Conservation (phyloP, 23 tunicate species). For the Ciona savignyi region DNA sequence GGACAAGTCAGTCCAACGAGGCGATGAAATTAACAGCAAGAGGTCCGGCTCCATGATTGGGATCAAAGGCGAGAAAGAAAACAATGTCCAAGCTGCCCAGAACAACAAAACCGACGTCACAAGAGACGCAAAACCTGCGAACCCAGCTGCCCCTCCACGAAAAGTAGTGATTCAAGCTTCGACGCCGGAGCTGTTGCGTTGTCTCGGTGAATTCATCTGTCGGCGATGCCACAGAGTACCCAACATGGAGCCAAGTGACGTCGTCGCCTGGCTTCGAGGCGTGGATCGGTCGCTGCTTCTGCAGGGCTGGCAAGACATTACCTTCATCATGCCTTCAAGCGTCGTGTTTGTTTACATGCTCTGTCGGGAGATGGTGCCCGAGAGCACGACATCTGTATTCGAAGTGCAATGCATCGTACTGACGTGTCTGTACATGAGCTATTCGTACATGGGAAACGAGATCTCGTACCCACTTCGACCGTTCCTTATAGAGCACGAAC, state of each 20-base stretch:
- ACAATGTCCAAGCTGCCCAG: neutral
- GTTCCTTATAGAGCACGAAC: slow-evolving; percentile 70
- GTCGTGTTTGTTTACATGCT: slow-evolving; percentile 90
- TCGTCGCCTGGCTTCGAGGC: slow-evolving; percentile 65
- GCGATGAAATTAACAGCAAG: neutral
- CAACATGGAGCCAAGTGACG: slow-evolving; percentile 64
- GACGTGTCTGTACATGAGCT: slow-evolving; percentile 85
- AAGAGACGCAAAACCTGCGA: neutral
- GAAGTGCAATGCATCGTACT: slow-evolving; percentile 72
- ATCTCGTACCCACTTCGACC: slow-evolving; percentile 97
- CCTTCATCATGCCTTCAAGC: slow-evolving; percentile 90
- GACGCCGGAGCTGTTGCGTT: slow-evolving; percentile 74
- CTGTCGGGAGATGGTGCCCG: slow-evolving; percentile 79
- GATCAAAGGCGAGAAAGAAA: neutral
- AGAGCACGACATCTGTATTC: slow-evolving; percentile 28
- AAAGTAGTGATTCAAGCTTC: slow-evolving; percentile 94
- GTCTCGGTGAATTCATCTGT: slow-evolving; percentile 79
- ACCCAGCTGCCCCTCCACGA: slow-evolving; percentile 21
- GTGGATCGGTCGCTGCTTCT: slow-evolving; percentile 77
- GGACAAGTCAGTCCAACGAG: neutral
- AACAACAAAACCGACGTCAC: slow-evolving; percentile 6
- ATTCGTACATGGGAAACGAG: slow-evolving; percentile 97
- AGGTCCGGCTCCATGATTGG: neutral
- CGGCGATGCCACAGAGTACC: slow-evolving; percentile 42
- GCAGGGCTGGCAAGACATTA: slow-evolving; percentile 97